Base-by-base conservation (phyloP, 2,113 vertebrate species). In the Bubo blakistoni region DNA sequence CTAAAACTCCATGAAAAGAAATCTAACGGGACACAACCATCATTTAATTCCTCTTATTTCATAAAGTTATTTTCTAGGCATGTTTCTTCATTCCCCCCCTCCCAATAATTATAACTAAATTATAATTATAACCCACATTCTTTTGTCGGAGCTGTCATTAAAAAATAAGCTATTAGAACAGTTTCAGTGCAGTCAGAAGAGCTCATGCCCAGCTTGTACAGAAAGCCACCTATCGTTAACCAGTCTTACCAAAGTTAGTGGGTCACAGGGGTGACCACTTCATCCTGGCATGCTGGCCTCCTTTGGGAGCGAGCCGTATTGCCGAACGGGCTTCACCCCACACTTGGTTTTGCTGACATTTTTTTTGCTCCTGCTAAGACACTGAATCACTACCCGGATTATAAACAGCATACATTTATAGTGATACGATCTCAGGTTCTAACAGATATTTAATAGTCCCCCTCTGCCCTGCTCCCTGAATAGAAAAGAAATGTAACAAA, bases 291-390 rank as follows among this genome's bases (percentile, higher is more conserved):
- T 26, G 16, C 34, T 71, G 67, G 29, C 15, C 52, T 57, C 14
- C 19, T 3, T 8, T 0, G 1, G 27, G 9, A 7, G 9, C 3
- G 47, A 58, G 24, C 17, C 30, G 61, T 47, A 20, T 7, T 1
- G 7, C 54, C 47, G n/a, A 16, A 63, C 1, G 1, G 11, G 13
- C 42, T 29, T 69, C 47, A 11, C 32, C 36, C 21, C 6, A 3
- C 15, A 29, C n/a, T 40, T 32, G 16, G 1, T 20, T 74, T 55
- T 40, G 30, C 38, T 78, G 59, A 62, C 44, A 1, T 7, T 40
- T 72, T 46, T 49, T 67, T 70, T 82, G 8, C 76, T 91, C 58
- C 72, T 87, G 57, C 27, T 61, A 69, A 89, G 21, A 76, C 24
- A 76, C 36, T 42, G 32, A 80, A 62, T 82, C 57, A 79, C 61